Percentiles rank a stretch among this genome's conserved stretches.
These are phyloP conservation scores for Xylophagus ater DNA, from an alignment of 2,888 invertebrate genomes.

Conservation along the genomic window DNA sequence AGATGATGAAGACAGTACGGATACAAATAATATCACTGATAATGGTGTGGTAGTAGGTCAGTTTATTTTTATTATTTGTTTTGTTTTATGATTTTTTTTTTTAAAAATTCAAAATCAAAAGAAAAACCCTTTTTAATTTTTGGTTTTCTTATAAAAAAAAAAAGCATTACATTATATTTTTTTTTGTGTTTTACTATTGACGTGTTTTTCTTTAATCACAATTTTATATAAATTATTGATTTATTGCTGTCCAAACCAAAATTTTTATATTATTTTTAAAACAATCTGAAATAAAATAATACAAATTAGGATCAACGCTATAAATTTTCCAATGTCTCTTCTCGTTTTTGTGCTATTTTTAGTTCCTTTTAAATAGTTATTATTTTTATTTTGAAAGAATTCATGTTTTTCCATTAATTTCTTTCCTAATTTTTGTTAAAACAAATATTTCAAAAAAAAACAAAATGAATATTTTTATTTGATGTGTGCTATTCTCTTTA, in stretches of 20 bases:
- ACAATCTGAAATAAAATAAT: too few species aligned
- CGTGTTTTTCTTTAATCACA: background rate
- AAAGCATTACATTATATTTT: constrained; percentile 6
- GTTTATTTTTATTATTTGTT: constrained; percentile 20
- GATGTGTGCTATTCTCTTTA: too few species aligned
- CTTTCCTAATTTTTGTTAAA: too few species aligned
- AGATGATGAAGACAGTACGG: constrained; percentile 30
- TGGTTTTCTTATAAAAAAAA: constrained; percentile 3
- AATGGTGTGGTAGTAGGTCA: constrained; percentile 37
- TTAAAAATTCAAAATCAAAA: too few species aligned
- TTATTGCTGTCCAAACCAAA: too few species aligned
- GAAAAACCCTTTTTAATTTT: constrained; percentile 9
- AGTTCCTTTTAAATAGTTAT: background rate
- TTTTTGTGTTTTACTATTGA: background rate
- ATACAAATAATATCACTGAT: constrained; percentile 33
- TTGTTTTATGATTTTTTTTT: background rate
- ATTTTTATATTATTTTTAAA: too few species aligned
- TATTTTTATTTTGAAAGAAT: background rate
- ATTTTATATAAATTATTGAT: background rate
- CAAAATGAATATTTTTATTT: too few species aligned
- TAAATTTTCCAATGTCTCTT: too few species aligned
- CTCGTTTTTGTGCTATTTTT: too few species aligned
- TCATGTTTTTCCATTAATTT: background rate
- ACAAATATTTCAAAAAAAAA: too few species aligned
- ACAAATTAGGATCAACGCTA: too few species aligned